Percentiles rank a stretch among this genome's conserved stretches.
Conservation (phyloP, 2,888 invertebrate genomes). For the Trilocha varians region DNA sequence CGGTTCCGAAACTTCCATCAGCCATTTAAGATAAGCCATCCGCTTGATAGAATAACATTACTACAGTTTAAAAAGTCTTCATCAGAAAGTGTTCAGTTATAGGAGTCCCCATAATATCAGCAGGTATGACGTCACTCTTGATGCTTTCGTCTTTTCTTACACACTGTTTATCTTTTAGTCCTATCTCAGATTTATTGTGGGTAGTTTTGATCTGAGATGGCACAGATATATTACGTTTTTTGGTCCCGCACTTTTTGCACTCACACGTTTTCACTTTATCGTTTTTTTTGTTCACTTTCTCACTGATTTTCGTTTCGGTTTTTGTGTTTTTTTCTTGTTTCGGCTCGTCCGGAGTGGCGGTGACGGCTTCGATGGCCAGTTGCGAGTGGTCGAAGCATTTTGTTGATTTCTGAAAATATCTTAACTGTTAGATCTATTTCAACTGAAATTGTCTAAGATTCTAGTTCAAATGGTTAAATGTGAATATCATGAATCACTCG, state of each 20-base stretch:
- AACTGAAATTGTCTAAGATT: too few species aligned
- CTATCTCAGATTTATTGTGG: slow-evolving; percentile 60
- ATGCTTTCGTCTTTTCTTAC: slow-evolving; percentile 44
- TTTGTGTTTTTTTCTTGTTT: slow-evolving; percentile 1
- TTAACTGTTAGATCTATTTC: too few species aligned
- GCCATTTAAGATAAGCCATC: neutral
- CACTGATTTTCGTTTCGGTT: slow-evolving; percentile 18
- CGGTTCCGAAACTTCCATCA: neutral
- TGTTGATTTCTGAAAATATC: slow-evolving; percentile 58
- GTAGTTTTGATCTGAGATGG: slow-evolving; percentile 57
- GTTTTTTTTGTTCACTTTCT: slow-evolving; percentile 22
- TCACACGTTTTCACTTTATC: slow-evolving; percentile 28
- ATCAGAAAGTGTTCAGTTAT: slow-evolving; percentile 53
- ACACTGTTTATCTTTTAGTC: slow-evolving; percentile 55
- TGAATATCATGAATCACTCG: too few species aligned
- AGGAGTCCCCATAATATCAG: slow-evolving; percentile 33
- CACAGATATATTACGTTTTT: slow-evolving; percentile 52
- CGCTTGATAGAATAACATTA: slow-evolving; percentile 5
- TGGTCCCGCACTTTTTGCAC: slow-evolving; percentile 41
- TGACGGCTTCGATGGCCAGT: slow-evolving; percentile 28
- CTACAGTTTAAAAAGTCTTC: slow-evolving; percentile 45
- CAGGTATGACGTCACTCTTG: slow-evolving; percentile 42
- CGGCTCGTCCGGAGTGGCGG: neutral
- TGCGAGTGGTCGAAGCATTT: slow-evolving; percentile 60
- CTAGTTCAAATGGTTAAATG: too few species aligned